Evolutionary conservation across 2,113 vertebrate genomes (phyloP).

Genomic region (Isurus oxyrinchus): DNA sequence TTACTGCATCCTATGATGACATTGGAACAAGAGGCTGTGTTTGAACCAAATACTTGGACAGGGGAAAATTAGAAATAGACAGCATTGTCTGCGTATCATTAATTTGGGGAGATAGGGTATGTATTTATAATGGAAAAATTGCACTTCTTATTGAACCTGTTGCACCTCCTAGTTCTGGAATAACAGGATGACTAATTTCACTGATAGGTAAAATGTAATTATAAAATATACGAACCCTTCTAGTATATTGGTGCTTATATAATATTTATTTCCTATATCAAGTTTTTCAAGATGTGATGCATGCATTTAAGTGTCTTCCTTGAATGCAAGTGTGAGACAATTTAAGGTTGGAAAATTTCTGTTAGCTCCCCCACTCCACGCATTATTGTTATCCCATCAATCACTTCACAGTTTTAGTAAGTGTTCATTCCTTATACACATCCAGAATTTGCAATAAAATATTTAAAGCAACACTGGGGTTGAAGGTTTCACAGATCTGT

Average conservation of each 20-base stretch:
- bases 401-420: neutral
- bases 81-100: neutral
- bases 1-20: neutral
- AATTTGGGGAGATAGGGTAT: neutral
- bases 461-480: neutral
- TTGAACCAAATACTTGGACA: neutral
- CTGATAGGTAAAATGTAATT: neutral
- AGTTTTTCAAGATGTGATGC: neutral
- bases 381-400: neutral
- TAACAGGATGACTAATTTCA: neutral
- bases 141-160: neutral
- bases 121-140: neutral
- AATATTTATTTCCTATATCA: neutral
- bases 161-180: neutral
- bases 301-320: neutral
- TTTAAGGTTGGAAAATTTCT: neutral
- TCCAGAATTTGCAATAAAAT: neutral
- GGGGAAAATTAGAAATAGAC: conserved; percentile 1
- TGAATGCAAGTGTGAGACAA: neutral
- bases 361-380: neutral
- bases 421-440: neutral
- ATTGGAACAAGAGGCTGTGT: neutral
- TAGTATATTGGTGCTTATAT: neutral
- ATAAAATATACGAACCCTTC: neutral
- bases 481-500: no score